Conservation (phyloP, 2,113 vertebrate species). For the Nothocercus nigrocapillus region DNA sequence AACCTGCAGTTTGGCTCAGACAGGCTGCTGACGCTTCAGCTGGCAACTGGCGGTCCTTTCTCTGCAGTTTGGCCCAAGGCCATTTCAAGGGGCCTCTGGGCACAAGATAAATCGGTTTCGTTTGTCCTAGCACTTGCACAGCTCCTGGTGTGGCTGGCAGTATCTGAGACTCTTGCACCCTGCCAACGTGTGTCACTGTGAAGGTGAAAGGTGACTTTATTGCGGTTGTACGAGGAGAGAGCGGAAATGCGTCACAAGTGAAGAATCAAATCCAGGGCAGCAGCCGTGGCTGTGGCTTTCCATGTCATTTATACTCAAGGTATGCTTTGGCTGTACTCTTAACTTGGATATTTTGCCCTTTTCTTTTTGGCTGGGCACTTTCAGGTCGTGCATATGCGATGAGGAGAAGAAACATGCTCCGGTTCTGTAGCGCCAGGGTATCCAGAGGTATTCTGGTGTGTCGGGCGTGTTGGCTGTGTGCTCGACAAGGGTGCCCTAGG, state of each 20-base stretch:
- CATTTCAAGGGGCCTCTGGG: not conserved
- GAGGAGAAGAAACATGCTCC: not conserved
- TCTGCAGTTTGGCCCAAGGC: not conserved
- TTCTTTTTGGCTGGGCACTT: not conserved
- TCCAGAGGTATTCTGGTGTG: not conserved
- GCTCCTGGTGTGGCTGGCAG: not conserved
- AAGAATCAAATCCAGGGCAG: fast-evolving
- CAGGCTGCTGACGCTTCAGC: not conserved
- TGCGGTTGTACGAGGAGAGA: not conserved
- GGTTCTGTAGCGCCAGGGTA: not conserved
- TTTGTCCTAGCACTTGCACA: not conserved
- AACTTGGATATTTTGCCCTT: not conserved
- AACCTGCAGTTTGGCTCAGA: not conserved
- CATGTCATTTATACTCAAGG: not conserved
- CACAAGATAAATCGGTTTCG: not conserved
- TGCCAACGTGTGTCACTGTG: not conserved
- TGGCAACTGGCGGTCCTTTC: not conserved
- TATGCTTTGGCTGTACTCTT: fast-evolving
- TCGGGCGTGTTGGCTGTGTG: not conserved
- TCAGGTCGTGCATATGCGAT: not conserved
- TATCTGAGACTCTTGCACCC: not conserved
- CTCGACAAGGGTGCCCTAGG: not conserved
- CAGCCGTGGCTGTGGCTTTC: not conserved
- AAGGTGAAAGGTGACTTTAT: not conserved
- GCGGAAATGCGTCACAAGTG: constrained; percentile 44